These are phyloP conservation scores for Oopsacas minuta DNA, from an alignment of 37 sponge, comb jelly and placozoan species.

Conservation along the genomic window DNA sequence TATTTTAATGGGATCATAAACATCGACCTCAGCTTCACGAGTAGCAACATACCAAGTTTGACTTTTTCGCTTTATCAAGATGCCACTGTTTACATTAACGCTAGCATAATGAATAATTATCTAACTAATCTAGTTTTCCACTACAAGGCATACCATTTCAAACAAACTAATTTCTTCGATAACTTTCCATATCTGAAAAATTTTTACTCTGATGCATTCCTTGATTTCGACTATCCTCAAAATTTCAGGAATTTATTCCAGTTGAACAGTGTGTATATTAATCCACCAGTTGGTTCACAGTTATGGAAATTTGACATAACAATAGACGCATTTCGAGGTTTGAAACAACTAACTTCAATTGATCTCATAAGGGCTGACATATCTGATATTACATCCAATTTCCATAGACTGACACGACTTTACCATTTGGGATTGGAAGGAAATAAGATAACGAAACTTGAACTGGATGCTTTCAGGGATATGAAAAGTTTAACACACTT, in stretches of 20 bases:
- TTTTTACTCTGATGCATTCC: not conserved
- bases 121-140: not conserved
- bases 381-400: not conserved
- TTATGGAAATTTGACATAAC: not conserved
- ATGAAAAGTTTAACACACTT: not conserved
- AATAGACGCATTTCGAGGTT: not conserved
- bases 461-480: not conserved
- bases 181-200: not conserved
- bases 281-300: not conserved
- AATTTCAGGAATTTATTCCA: not conserved
- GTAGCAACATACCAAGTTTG: not conserved
- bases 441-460: not conserved
- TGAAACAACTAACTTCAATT: not conserved
- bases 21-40: not conserved
- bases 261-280: not conserved
- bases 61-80: not conserved
- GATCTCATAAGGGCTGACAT: not conserved
- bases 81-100: not conserved
- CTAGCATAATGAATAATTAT: not conserved
- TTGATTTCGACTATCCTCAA: not conserved
- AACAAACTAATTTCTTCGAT: not conserved
- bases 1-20: not conserved
- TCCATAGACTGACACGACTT: not conserved
- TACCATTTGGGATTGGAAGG: not conserved
- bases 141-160: not conserved